Conservation (phyloP, 2,113 vertebrate species). For the Cathartes aura region DNA sequence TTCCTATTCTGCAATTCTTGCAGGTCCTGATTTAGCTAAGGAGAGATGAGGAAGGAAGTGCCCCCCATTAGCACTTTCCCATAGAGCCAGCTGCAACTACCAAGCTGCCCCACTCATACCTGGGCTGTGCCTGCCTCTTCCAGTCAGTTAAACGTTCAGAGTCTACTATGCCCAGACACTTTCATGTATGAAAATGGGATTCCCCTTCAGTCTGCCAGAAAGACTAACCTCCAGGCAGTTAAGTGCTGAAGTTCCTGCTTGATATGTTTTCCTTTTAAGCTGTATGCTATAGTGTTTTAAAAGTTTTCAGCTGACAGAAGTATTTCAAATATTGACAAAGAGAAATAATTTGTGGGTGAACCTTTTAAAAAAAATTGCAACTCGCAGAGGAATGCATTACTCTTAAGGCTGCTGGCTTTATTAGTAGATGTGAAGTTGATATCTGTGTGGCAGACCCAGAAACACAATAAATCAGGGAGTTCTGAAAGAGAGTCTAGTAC, state of each 20-base stretch:
- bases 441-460: neutral
- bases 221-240: neutral
- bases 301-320: neutral
- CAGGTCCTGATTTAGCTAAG: neutral
- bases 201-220: neutral
- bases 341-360: neutral
- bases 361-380: neutral
- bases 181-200: neutral
- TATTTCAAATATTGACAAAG: neutral
- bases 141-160: neutral
- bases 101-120: neutral
- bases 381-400: neutral
- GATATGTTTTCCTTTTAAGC: neutral
- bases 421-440: neutral
- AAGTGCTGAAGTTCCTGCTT: neutral
- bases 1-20: neutral
- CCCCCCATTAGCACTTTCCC: neutral
- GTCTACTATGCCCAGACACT: neutral
- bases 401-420: neutral
- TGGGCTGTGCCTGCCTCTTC: neutral
- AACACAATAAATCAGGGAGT: neutral
- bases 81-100: neutral
- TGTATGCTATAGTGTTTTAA: neutral
- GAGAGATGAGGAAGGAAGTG: neutral
- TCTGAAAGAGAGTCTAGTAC: neutral